Conservation (phyloP, 2,888 invertebrate species). For the Lathronympha strigana region DNA sequence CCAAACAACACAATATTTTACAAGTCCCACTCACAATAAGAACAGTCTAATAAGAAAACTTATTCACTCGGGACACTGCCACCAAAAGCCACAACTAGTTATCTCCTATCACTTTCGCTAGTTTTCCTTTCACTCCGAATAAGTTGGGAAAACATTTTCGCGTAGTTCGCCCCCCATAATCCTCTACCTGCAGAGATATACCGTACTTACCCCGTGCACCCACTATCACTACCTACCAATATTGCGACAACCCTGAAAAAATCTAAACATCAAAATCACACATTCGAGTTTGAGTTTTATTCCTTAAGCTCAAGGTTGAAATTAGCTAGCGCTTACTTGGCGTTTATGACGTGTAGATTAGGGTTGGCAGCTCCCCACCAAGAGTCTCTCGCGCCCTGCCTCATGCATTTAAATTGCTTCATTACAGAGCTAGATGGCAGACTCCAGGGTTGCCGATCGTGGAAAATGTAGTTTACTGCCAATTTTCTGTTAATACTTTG, state of each 20-base stretch:
- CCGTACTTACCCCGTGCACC: constrained; percentile 78
- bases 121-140: constrained; percentile 80
- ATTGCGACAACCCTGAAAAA: constrained; percentile 42
- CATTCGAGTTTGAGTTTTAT: constrained; percentile 46
- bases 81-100: constrained; percentile 28
- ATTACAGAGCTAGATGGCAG: constrained; percentile 81
- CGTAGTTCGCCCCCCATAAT: constrained; percentile 77
- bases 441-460: constrained; percentile 73
- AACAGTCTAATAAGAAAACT: constrained; percentile 28
- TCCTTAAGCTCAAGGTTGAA: constrained; percentile 31
- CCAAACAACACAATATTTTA: neutral
- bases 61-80: constrained; percentile 15
- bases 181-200: constrained; percentile 82
- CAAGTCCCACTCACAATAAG: neutral
- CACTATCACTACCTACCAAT: constrained; percentile 81
- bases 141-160: constrained; percentile 82
- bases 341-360: constrained; percentile 55
- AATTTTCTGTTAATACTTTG: constrained; percentile 40
- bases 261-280: constrained; percentile 41
- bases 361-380: constrained; percentile 71
- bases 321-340: constrained; percentile 44
- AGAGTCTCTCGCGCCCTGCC: constrained; percentile 81
- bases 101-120: constrained; percentile 71
- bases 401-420: constrained; percentile 86
- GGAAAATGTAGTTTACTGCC: constrained; percentile 40